Evolutionary conservation across 2,888 invertebrate species (phyloP).

Genomic region (Oasisia sp.): DNA sequence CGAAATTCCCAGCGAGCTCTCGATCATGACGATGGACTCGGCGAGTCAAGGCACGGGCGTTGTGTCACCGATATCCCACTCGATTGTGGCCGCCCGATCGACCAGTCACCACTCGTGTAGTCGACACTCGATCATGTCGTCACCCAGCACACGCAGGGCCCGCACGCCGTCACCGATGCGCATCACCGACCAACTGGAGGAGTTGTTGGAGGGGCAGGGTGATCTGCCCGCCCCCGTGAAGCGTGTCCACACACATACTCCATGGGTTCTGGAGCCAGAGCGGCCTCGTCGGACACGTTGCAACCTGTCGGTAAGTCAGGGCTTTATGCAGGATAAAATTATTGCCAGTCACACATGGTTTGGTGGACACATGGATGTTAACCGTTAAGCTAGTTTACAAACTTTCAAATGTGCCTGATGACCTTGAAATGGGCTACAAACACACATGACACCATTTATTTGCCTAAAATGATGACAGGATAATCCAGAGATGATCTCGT

Average conservation of each 20-base stretch:
- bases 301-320: neutral
- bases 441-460: no score
- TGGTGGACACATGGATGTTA: no score
- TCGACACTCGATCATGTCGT: neutral
- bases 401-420: no score
- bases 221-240: neutral
- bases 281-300: neutral
- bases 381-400: no score
- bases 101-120: neutral
- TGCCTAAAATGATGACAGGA: no score
- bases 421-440: no score
- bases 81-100: neutral
- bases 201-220: neutral
- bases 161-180: neutral
- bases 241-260: neutral
- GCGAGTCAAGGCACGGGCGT: neutral
- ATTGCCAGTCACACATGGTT: no score
- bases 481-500: no score
- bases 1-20: neutral
- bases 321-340: no score
- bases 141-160: neutral
- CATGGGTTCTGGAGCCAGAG: neutral
- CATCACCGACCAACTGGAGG: constrained; percentile 2
- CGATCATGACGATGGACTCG: neutral
- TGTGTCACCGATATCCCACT: neutral